Evolutionary conservation across 2,113 vertebrate genomes (phyloP), one percentile per base, ranked within the genome.

Genomic region (Regulus satrapa): DNA sequence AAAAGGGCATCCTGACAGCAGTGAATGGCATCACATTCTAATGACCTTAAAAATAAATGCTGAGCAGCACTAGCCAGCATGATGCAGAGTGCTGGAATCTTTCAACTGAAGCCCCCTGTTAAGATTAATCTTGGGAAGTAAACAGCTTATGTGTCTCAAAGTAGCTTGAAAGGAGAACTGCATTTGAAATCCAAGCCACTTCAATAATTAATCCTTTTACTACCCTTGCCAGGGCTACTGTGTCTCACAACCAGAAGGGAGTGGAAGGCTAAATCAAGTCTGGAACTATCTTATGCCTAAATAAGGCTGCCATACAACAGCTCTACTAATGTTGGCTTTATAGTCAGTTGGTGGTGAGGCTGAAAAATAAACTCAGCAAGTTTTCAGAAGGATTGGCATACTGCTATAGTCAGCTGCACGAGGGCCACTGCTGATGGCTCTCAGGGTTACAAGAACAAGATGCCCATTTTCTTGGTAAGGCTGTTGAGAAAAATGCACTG

Each of bases 181-280:
- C 48, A 36, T 40, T 90, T 86, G 91, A 92, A 92, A 97, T 93
- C 74, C 63, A 91, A 96, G 88, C 72, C 72, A 62, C 68, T 80
- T 88, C 59, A 94, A 73, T 90, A 84, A 90, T 88, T 85, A 83
- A 77, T 94, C 73, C 78, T 77, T 93, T 86, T 73, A 80, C 78
- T 88, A 24, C 91, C 80, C 71, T 74, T 91, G 92, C 88, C 91
- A 74, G 51, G 0, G 12, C 89, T 88, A 21, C 61, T 76, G 62
- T 24, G 1, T 85, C 66, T 94, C 79, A 63, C 59, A 92, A 85
- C 59, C 94, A 93, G 68, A 73, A 94, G 92, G 95, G 91, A 88
- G 94, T 58, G 94, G 95, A 92, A 94, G 51, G 92, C 92, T 95
- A 96, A 95, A 96, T 96, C 94, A 83, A 80, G 85, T 49, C 43